Evolutionary conservation across 2,888 invertebrate genomes (phyloP).

Genomic region (Drosophila incognita): DNA sequence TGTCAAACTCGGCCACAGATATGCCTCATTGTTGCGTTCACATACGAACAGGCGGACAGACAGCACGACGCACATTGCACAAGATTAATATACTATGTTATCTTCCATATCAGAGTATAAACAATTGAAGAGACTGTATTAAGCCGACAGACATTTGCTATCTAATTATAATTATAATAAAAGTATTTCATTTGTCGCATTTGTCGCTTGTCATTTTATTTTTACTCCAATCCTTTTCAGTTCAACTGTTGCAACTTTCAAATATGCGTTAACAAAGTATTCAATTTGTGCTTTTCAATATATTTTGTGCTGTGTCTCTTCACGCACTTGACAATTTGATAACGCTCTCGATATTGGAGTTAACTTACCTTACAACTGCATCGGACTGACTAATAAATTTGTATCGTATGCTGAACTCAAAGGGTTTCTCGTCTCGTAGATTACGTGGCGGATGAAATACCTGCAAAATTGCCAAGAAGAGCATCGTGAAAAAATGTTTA

Average conservation of each 20-base stretch:
- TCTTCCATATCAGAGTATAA: background rate
- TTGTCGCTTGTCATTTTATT: background rate
- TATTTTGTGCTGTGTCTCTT: background rate
- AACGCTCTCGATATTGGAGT: constrained; percentile 21
- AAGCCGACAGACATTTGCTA: background rate
- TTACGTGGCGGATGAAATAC: constrained; percentile 88
- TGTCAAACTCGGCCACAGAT: background rate
- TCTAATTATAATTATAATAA: background rate
- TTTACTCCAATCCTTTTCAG: background rate
- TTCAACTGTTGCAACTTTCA: background rate
- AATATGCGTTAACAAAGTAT: background rate
- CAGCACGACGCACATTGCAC: background rate
- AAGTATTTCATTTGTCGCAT: background rate
- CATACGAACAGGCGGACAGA: background rate
- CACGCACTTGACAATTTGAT: background rate
- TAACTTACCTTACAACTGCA: constrained; percentile 89
- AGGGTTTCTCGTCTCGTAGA: constrained; percentile 89
- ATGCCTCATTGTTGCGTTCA: background rate
- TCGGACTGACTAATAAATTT: constrained; percentile 93
- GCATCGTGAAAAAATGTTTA: background rate
- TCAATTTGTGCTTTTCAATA: background rate
- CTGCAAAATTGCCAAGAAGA: constrained; percentile 62
- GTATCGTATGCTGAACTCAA: constrained; percentile 92
- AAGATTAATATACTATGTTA: background rate
- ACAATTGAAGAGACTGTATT: background rate